These are phyloP conservation scores for Hermaeophaga mercurialis DNA, from an alignment of 2,888 invertebrate genomes.

Conservation along the genomic window DNA sequence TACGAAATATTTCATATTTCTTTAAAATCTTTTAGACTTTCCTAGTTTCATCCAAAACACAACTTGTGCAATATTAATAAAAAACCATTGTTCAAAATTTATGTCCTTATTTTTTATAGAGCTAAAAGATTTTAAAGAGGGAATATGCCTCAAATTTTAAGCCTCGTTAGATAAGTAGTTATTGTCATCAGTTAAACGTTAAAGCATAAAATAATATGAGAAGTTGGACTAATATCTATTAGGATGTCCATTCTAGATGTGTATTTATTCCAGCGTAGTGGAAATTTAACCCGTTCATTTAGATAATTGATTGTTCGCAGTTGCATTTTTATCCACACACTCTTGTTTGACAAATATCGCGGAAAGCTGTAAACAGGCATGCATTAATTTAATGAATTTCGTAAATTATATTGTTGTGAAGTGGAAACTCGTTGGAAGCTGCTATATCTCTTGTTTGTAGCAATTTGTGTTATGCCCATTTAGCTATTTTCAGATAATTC, in stretches of 20 bases:
- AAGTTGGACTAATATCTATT: not conserved
- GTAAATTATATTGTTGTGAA: conserved; percentile 37
- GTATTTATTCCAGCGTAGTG: conserved; percentile 9
- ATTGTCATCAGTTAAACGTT: too few relatives aligned
- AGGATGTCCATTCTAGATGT: not conserved
- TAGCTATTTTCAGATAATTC: conserved; percentile 11
- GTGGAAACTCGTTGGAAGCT: conserved; percentile 29
- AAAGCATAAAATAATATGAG: too few relatives aligned
- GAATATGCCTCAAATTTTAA: too few relatives aligned
- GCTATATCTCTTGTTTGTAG: conserved; percentile 30
- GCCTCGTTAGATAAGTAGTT: too few relatives aligned
- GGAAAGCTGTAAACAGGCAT: conserved; percentile 38
- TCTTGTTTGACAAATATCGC: conserved; percentile 39
- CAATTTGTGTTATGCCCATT: conserved; percentile 28
- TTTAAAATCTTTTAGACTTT: too few relatives aligned
- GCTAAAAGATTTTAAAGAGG: too few relatives aligned
- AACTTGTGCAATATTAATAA: too few relatives aligned
- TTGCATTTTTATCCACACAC: conserved; percentile 37
- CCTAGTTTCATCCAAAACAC: too few relatives aligned
- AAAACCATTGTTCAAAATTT: too few relatives aligned
- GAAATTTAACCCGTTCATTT: conserved; percentile 39
- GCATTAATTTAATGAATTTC: conserved; percentile 42
- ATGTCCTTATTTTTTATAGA: too few relatives aligned
- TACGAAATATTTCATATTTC: too few relatives aligned
- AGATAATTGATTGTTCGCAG: conserved; percentile 40